Base-by-base conservation (phyloP, 2,888 invertebrate genomes). In the Arrhopalites spinosus region DNA sequence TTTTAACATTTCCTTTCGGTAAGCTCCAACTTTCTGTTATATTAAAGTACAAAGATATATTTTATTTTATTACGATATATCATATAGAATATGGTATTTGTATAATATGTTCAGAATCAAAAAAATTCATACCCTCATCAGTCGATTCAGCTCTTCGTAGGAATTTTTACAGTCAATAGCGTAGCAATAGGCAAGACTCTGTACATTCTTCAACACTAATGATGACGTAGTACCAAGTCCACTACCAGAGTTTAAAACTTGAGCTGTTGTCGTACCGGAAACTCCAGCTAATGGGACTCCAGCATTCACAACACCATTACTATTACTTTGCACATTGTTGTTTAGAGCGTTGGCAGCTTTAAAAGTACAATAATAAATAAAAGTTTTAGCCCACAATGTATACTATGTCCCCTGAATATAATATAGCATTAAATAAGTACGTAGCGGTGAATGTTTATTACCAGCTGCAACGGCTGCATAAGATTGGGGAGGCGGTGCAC, bases 91-190 rank as follows among this genome's bases (percentile, higher is more conserved):
- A 43, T 70, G 17, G 43, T n/a, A n/a, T n/a, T n/a, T n/a, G n/a
- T n/a, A n/a, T n/a, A n/a, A n/a, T n/a, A n/a, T 29, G 43, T 8
- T 3, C 67, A 67, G 56, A n/a, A 69, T 25, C 15, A 45, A 47
- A 50, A 50, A 15, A 11, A 71, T 30, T 36, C 76, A 77, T 80
- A 86, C 86, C 86, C 88, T 88, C 76, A 89, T 88, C 59, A 89
- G 87, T 82, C 89, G 87, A 83, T 88, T 96, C 1, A 98, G 89
- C 84, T 98, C 98, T 84, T 98, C 98, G 85, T 97, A 98, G 8
- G 95, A 93, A 5, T 92, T 91, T 85, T 95, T 95, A 85, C 96
- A 97, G 84, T 98, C 98, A 66, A 91, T 92, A 85, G 96, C 96
- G 86, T 98, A 98, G 85, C 95, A 94, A 85, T 96, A 95, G 1